Evolutionary conservation across 1,140 invertebrate genomes (phyloP), one percentile per base, ranked within the genome.

Genomic region (Aphaenogaster rudis): DNA sequence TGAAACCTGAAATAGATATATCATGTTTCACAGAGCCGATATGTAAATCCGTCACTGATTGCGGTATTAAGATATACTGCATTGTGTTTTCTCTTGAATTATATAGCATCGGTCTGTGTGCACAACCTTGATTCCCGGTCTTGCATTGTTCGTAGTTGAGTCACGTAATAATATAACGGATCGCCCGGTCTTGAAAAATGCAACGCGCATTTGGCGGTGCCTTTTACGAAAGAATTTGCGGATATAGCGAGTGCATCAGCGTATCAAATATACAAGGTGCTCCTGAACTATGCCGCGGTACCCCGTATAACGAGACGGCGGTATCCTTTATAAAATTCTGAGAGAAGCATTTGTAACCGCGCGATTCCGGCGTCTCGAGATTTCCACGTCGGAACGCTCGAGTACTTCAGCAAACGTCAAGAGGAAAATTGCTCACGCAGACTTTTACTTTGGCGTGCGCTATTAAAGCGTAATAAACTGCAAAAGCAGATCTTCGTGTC

Each of bases 121-220:
- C 11, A 13, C 69, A 84, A 84, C 59, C 89, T 74, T 86, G 82
- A 50, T 77, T 90, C 81, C 4, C 59, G 57, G 63, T 84, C 88
- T 63, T n/a, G 33, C 72, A 39, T 74, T 84, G 86, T 86, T 85
- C 48, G 74, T 78, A 90, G 54, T 76, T 69, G 59, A 59, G 76
- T 90, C 89, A 90, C 88, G 89, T 90, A 90, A 90, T 85, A 69
- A 42, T 61, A 74, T 88, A 88, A 90, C 89, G 89, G 86, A 81
- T 80, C 78, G 52, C 36, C 33, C 63, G 48, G 54, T 66, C 54
- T 59, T 36, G 78, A 79, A 82, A 69, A 67, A 64, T 80, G 61
- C 17, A 57, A 7, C 33, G 7, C 50, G 48, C 33, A 54, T 88
- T 71, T 63, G 76, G 80, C 69, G 80, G 69, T 69, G 13, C 57